Conservation (phyloP, 2,888 invertebrate genomes). For the Steromphala cineraria region DNA sequence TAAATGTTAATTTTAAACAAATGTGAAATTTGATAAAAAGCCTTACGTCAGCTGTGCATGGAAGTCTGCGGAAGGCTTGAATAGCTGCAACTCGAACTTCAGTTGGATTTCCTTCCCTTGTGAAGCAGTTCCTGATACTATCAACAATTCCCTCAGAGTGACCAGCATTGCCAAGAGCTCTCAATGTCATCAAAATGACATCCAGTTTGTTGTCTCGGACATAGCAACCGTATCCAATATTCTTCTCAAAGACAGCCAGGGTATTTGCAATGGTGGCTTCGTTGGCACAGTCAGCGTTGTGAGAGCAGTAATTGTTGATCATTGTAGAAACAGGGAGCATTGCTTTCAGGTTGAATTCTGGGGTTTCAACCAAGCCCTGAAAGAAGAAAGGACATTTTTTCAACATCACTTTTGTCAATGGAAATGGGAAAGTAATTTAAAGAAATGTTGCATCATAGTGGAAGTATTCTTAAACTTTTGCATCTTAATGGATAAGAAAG, state of each 20-base stretch:
- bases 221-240: slow-evolving; percentile 50
- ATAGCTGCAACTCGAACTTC: slow-evolving; percentile 87
- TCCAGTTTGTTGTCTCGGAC: slow-evolving; percentile 46
- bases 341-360: slow-evolving; percentile 78
- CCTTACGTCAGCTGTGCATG: slow-evolving; percentile 79
- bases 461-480: no score
- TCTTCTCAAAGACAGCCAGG: slow-evolving; percentile 60
- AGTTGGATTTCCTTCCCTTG: slow-evolving; percentile 79
- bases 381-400: not conserved
- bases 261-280: slow-evolving; percentile 69
- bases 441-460: no score
- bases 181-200: slow-evolving; percentile 77
- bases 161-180: slow-evolving; percentile 92
- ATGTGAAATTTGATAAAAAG: not conserved
- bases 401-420: not conserved
- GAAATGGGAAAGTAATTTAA: no score
- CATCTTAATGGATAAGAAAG: no score
- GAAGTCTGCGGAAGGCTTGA: slow-evolving; percentile 84
- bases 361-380: slow-evolving; percentile 71
- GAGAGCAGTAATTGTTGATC: slow-evolving; percentile 81
- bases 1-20: not conserved
- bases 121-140: slow-evolving; percentile 61
- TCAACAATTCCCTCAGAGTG: slow-evolving; percentile 76
- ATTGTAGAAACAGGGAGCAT: slow-evolving; percentile 84
- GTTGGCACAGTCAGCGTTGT: slow-evolving; percentile 74